Conservation (phyloP, 2,797 vertebrate species). For the Schizothorax lantsangensis region DNA sequence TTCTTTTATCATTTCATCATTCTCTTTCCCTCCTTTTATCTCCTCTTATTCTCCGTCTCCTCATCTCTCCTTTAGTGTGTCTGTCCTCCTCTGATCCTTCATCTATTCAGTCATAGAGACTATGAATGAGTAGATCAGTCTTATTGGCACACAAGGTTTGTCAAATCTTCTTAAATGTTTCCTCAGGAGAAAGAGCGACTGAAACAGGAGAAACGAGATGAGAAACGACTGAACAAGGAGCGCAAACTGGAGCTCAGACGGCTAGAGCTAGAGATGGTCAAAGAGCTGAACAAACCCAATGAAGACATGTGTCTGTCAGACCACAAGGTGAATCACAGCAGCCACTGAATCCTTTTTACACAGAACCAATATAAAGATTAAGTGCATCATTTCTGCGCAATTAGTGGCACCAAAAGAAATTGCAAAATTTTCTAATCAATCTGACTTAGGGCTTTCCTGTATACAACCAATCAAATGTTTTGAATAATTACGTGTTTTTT, state of each 20-base stretch:
- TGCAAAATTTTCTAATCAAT: too few species aligned
- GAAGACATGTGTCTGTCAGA: constrained; percentile 97
- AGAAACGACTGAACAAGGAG: constrained; percentile 94
- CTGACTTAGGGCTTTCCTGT: neutral
- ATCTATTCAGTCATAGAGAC: constrained; percentile 19
- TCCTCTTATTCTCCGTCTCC: neutral
- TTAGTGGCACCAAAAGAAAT: neutral
- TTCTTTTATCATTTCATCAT: neutral
- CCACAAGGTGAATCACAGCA: constrained; percentile 84
- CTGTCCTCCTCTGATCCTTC: neutral
- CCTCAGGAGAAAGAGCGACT: constrained; percentile 90
- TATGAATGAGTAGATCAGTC: constrained; percentile 56
- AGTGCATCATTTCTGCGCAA: neutral
- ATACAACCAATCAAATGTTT: neutral
- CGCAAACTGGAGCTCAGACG: constrained; percentile 90
- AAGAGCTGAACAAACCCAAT: constrained; percentile 94
- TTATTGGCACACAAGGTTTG: neutral
- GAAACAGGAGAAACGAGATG: constrained; percentile 93
- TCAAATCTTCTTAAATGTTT: constrained; percentile 44
- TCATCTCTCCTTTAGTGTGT: neutral
- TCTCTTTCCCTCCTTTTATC: neutral
- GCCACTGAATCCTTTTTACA: neutral
- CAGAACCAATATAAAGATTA: neutral
- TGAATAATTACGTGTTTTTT: neutral
- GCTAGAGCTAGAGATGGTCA: constrained; percentile 92